Percentiles rank a stretch among this genome's conserved stretches.
Conservation (phyloP, 1,140 invertebrate species). For the Leptonema lineaticorne region DNA sequence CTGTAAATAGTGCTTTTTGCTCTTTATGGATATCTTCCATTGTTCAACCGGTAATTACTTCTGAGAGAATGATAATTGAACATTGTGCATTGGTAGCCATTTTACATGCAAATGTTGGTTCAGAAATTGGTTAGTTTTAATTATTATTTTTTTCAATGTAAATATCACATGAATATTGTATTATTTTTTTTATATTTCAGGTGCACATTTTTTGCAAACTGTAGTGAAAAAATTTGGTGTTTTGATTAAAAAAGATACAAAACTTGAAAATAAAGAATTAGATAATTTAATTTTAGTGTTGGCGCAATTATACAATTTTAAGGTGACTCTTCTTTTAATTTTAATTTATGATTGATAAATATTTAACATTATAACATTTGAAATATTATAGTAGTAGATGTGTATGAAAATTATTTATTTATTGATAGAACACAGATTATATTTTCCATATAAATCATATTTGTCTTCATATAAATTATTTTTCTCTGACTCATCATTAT, state of each 20-base stretch:
- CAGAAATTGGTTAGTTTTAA: constrained; percentile 78
- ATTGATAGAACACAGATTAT: too few relatives aligned
- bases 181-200: constrained; percentile 50
- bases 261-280: constrained; percentile 74
- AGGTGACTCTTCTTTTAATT: constrained; percentile 58
- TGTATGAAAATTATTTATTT: too few relatives aligned
- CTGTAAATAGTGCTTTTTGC: constrained; percentile 78
- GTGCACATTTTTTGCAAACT: constrained; percentile 76
- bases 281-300: constrained; percentile 83
- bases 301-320: constrained; percentile 87
- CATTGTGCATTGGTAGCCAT: constrained; percentile 80
- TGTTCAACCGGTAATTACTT: constrained; percentile 62
- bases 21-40: constrained; percentile 70
- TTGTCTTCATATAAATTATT: too few relatives aligned
- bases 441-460: too few relatives aligned
- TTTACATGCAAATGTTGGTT: constrained; percentile 87
- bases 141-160: constrained; percentile 27
- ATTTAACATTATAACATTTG: too few relatives aligned
- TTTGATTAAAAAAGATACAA: constrained; percentile 52
- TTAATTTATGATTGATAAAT: too few relatives aligned
- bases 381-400: too few relatives aligned
- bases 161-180: background rate
- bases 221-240: constrained; percentile 68
- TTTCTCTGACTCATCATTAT: too few relatives aligned
- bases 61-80: constrained; percentile 81